Percentiles rank a stretch among this genome's conserved stretches.
phyloP scores from a whole-genome alignment of 2,113 vertebrate genomes.

The Aphelocoma coerulescens region DNA sequence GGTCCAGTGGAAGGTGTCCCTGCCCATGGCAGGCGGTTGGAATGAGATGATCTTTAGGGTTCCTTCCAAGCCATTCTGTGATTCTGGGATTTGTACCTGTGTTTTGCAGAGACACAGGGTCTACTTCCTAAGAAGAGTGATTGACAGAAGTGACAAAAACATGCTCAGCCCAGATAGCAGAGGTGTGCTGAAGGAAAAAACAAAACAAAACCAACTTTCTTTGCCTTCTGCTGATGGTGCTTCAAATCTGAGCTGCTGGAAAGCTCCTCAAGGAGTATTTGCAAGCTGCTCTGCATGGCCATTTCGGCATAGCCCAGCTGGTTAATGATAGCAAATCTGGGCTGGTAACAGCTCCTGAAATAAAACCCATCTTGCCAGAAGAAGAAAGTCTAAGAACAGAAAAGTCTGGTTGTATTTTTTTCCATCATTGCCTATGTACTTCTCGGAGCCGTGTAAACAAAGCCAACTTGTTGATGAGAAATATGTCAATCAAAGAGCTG shows the following conservation, averaged over 20 bases:
- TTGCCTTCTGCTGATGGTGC: not conserved
- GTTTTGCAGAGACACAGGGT: not conserved
- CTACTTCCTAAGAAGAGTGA: not conserved
- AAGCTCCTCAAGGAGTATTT: not conserved
- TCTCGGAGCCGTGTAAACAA: constrained; percentile 46
- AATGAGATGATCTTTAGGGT: not conserved
- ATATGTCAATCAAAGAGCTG: constrained; percentile 61
- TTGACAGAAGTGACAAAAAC: not conserved
- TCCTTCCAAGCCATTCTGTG: not conserved
- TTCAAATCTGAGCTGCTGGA: not conserved
- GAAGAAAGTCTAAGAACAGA: constrained; percentile 36
- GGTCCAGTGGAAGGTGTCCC: not conserved
- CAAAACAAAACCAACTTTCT: not conserved
- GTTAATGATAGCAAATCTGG: constrained; percentile 5
- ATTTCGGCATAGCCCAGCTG: not conserved
- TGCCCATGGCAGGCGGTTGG: not conserved
- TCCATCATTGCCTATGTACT: constrained; percentile 19
- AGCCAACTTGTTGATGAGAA: constrained; percentile 67
- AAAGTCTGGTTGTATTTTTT: constrained; percentile 36
- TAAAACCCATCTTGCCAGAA: constrained; percentile 6
- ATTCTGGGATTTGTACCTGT: not conserved
- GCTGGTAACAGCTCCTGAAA: constrained; percentile 9
- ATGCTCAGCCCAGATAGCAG: not conserved
- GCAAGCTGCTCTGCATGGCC: constrained; percentile 9
- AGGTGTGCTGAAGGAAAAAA: not conserved